These are phyloP conservation scores for Pontoporia blainvillei DNA, from an alignment of 2,113 vertebrate genomes.

Conservation along the genomic window DNA sequence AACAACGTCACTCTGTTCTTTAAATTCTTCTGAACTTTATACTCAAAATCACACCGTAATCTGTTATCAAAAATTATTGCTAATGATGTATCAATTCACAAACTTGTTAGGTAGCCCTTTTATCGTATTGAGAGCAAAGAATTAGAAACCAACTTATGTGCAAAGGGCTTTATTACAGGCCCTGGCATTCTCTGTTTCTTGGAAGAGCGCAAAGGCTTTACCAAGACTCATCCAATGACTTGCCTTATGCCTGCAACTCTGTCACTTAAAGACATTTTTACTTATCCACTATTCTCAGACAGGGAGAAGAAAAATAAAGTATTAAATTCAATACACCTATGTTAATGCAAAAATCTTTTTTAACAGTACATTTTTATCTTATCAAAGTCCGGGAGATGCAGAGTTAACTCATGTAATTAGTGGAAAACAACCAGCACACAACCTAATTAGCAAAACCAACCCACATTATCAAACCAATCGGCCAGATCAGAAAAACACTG, in stretches of 20 bases:
- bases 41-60: neutral
- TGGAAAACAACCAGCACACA: neutral
- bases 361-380: neutral
- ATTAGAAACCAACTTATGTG: neutral
- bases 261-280: neutral
- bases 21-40: conserved; percentile 13
- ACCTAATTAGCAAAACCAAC: neutral
- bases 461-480: neutral
- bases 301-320: neutral
- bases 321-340: neutral
- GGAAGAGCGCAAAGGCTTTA: neutral
- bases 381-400: neutral
- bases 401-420: neutral
- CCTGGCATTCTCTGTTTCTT: neutral
- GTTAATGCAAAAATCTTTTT: neutral
- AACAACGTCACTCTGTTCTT: neutral
- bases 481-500: neutral
- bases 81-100: neutral
- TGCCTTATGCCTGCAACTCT: neutral
- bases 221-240: neutral
- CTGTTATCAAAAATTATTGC: conserved; percentile 13
- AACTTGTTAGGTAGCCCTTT: neutral
- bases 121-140: neutral
- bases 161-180: neutral
- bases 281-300: neutral